Evolutionary conservation across 2,113 vertebrate species (phyloP).

Genomic region (Actenoides hombroni): DNA sequence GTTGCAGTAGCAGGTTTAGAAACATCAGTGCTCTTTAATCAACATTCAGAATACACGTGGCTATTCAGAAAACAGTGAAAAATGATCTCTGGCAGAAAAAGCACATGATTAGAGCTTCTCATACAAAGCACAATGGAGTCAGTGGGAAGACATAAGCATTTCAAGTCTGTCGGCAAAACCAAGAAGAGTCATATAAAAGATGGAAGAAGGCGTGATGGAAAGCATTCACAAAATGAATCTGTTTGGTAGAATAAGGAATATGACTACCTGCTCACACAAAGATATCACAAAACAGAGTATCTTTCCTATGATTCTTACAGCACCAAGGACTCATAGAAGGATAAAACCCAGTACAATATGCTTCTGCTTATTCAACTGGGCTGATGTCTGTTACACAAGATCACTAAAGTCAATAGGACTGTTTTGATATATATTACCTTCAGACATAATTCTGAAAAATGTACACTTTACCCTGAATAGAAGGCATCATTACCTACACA

Average conservation of each 20-base stretch:
- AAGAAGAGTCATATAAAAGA: neutral
- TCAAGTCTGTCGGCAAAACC: neutral
- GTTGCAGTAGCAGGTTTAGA: neutral
- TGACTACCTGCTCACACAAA: neutral
- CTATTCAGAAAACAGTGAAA: neutral
- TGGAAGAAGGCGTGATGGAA: neutral
- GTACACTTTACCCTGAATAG: neutral
- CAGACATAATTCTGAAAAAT: neutral
- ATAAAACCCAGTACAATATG: neutral
- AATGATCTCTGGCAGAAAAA: neutral
- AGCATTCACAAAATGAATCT: neutral
- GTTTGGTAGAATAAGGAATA: neutral
- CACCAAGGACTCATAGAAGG: neutral
- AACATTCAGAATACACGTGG: neutral
- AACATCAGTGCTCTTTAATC: neutral
- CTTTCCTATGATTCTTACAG: neutral
- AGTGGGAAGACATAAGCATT: neutral
- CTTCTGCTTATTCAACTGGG: neutral
- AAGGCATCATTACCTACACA: neutral
- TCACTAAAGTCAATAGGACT: neutral
- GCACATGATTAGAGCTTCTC: neutral
- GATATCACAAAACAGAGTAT: neutral
- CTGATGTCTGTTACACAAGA: neutral
- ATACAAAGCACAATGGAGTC: neutral
- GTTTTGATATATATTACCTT: neutral